phyloP scores from a whole-genome alignment of 1,140 invertebrate species.

The Colletes gigas region DNA sequence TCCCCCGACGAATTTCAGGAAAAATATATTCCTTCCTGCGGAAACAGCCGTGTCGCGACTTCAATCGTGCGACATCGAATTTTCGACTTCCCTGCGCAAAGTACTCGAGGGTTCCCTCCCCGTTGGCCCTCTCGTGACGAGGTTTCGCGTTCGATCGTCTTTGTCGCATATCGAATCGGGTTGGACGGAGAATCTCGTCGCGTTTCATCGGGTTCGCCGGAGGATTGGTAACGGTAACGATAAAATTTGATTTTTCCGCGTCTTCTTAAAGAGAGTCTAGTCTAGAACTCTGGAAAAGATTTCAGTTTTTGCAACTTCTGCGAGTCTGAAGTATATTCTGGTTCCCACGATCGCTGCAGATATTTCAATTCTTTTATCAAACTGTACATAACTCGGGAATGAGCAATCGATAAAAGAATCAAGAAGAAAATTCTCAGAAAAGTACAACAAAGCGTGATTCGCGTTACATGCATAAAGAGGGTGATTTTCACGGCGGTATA shows the following conservation, averaged over 20 bases:
- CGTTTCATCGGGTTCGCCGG: neutral
- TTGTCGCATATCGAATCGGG: constrained; percentile 3
- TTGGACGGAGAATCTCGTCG: neutral
- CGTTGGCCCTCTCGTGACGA: neutral
- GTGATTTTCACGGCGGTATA: too few relatives aligned
- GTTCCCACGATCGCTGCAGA: too few relatives aligned
- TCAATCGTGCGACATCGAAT: constrained; percentile 15
- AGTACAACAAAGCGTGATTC: too few relatives aligned
- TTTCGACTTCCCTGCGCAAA: neutral
- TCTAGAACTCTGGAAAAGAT: too few relatives aligned
- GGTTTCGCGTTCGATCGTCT: constrained; percentile 6
- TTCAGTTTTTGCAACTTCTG: too few relatives aligned
- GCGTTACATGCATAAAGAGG: too few relatives aligned
- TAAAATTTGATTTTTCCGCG: constrained; percentile 3
- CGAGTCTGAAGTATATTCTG: too few relatives aligned
- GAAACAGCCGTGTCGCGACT: neutral
- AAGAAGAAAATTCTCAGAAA: too few relatives aligned
- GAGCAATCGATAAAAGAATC: too few relatives aligned
- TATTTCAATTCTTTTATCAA: too few relatives aligned
- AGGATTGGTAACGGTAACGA: neutral
- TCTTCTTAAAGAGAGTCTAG: neutral
- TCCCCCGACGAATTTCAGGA: constrained; percentile 39
- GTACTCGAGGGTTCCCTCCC: neutral
- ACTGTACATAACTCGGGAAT: too few relatives aligned
- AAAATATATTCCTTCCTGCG: constrained; percentile 29